Base-by-base conservation (phyloP, 2,797 vertebrate species). In the Paedocypris micromegethes region DNA sequence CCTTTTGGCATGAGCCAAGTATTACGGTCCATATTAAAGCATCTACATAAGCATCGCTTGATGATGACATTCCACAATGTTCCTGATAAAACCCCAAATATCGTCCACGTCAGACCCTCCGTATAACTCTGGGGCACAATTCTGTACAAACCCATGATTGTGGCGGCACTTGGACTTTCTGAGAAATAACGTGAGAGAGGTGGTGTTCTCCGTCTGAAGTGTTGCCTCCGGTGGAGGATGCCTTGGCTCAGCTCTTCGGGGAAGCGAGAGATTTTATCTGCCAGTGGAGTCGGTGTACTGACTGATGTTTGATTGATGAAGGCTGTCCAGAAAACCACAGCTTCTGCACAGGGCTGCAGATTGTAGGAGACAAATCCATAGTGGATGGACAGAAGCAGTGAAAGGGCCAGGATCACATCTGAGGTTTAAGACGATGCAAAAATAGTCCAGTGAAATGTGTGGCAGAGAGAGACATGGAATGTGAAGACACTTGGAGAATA, bases 281-380 rank as follows among this genome's bases (percentile, higher is more conserved):
- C 50, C 70, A 73, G 53, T 41, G 58, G 52, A 2, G 63, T 47
- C 53, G 53, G 59, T 49, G 47, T 23, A 43, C 51, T 58, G 23
- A 23, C 23, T 23, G 58, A 76, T 52, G 66, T 61, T n/a, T 67
- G 50, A 61, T 39, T 66, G 68, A 72, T 48, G 65, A 65, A 69
- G 45, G 42, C 37, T 64, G 56, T 9, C 54, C 9, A 70, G 49
- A 68, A 56, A 58, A 65, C 41, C 61, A n/a, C 55, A 37, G 48
- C 63, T 66, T 44, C 48, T 62, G 57, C 23, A 9, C 5, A 56
- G 4, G 23, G 45, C 39, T 48, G 58, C 47, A 52, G 55, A 46
- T 49, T 50, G 38, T 40, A 70, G 5, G 2, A 56, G 39, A 63
- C 8, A 38, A 66, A 66, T 53, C 39, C 38, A 53, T 38, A 55